These are phyloP conservation scores for Amiota communis DNA, from an alignment of 2,888 invertebrate species.

Conservation along the genomic window DNA sequence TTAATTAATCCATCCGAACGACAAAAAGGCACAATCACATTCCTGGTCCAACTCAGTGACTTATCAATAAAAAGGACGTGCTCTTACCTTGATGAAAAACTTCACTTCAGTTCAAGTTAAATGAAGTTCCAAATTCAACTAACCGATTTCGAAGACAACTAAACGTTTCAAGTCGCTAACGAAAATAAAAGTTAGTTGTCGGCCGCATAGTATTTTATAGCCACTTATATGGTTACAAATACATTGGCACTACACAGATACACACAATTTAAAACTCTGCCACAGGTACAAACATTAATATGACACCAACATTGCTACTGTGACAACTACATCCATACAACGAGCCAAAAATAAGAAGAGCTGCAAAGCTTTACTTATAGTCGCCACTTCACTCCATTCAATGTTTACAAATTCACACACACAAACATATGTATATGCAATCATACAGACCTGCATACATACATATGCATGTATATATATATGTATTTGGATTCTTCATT, in stretches of 20 bases:
- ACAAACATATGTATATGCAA: slow-evolving; percentile 39
- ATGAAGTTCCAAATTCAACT: slow-evolving; percentile 14
- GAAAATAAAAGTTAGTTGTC: slow-evolving; percentile 74
- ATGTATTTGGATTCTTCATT: neutral
- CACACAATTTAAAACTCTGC: slow-evolving; percentile 59
- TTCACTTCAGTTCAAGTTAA: slow-evolving; percentile 21
- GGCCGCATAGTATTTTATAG: slow-evolving; percentile 76
- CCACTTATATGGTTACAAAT: slow-evolving; percentile 51
- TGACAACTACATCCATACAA: no score
- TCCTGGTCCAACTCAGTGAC: neutral
- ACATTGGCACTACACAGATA: slow-evolving; percentile 68
- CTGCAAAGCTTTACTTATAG: no score
- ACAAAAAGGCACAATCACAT: neutral
- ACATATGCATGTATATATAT: neutral
- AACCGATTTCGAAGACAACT: slow-evolving; percentile 64
- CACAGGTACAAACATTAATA: no score
- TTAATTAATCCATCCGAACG: neutral
- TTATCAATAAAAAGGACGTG: neutral
- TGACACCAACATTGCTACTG: no score
- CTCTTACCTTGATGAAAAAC: slow-evolving; percentile 21
- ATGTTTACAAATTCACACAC: slow-evolving; percentile 38
- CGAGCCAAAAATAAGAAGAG: no score
- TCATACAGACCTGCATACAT: slow-evolving; percentile 28
- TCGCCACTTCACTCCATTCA: slow-evolving; percentile 32
- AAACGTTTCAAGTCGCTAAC: slow-evolving; percentile 73